These are phyloP conservation scores for Ceratosolen solmsi DNA, from an alignment of 1,140 invertebrate genomes.

Conservation along the genomic window DNA sequence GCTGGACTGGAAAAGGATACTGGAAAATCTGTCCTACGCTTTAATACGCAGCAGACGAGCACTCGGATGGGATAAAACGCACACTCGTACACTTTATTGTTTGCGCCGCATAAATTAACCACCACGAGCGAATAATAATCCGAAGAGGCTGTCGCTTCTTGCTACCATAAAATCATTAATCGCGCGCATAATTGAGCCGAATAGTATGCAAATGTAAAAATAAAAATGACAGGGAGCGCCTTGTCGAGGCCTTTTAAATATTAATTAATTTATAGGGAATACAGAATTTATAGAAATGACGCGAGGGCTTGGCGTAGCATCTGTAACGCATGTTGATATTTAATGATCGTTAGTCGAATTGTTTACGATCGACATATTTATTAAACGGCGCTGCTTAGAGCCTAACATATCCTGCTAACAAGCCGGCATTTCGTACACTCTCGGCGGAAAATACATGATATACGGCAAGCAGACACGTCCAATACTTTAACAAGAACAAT, in stretches of 20 bases:
- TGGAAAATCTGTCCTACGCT: too few species aligned
- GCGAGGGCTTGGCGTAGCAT: conserved; percentile 55
- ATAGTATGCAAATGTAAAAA: too few species aligned
- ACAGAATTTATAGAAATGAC: conserved; percentile 14
- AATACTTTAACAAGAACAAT: conserved; percentile 44
- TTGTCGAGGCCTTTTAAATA: not conserved
- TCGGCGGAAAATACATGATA: conserved; percentile 47
- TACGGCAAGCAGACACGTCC: conserved; percentile 29
- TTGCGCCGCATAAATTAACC: too few species aligned
- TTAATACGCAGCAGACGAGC: too few species aligned
- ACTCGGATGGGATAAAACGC: too few species aligned
- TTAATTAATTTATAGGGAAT: not conserved
- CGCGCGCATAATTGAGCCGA: too few species aligned
- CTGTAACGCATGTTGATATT: conserved; percentile 66
- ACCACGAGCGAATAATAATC: too few species aligned
- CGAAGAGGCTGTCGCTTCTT: too few species aligned
- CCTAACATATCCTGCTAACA: conserved; percentile 59
- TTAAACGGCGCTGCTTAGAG: conserved; percentile 65
- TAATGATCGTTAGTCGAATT: conserved; percentile 63
- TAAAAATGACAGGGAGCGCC: too few species aligned
- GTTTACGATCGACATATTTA: conserved; percentile 69
- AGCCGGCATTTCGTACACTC: conserved; percentile 54
- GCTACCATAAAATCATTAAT: too few species aligned
- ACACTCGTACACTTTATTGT: too few species aligned
- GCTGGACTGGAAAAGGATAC: too few species aligned